Evolutionary conservation across 1,140 invertebrate species (phyloP), one percentile per base, ranked within the genome.

Genomic region (Hyphantria cunea): DNA sequence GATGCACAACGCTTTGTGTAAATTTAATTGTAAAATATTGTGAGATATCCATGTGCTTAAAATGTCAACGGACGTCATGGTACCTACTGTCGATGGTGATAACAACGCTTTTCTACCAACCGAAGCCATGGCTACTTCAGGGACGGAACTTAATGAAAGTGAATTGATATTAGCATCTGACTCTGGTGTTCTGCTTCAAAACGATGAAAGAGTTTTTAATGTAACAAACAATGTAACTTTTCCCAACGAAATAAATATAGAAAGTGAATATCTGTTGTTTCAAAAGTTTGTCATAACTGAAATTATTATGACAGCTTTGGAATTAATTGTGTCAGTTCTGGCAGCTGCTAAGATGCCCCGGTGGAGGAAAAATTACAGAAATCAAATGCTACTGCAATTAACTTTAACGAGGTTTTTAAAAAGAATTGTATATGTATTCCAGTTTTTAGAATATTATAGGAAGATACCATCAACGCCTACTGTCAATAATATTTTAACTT

Each of bases 331-430:
- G 62, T 78, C 76, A 58, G 62, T 79, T 13, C 31, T 66, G 14
- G 84, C 85, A 67, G 79, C 80, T 66, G 58, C 79, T 3, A 86
- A 80, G 49, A 76, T 84, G 37, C 53, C 65, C 9, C 60, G 76
- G 11, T 89, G 82, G 83, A 72, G 78, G 48, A 79, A 63, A 61
- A 89, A 89, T 50, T 86, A 83, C 58, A 85, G 86, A 63, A 89
- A 89, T 66, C 85, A 88, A 73, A 85, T 89, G 82, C 62, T 89
- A 58, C 79, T 85, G 76, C 86, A 89, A 59, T 56, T 89, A 17
- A 83, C 79, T 61, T 48, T 84, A 1, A 80, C 78, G 5, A 75
- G 82, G 3, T 82, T 89, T 61, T 54, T 88, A 5, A 82, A 86
- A 72, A 78, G 84, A 58, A 37, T 83, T 8, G 55, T 84, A 11